These are phyloP conservation scores for Trematomus bernacchii DNA, from an alignment of 2,797 vertebrate genomes.

Conservation along the genomic window DNA sequence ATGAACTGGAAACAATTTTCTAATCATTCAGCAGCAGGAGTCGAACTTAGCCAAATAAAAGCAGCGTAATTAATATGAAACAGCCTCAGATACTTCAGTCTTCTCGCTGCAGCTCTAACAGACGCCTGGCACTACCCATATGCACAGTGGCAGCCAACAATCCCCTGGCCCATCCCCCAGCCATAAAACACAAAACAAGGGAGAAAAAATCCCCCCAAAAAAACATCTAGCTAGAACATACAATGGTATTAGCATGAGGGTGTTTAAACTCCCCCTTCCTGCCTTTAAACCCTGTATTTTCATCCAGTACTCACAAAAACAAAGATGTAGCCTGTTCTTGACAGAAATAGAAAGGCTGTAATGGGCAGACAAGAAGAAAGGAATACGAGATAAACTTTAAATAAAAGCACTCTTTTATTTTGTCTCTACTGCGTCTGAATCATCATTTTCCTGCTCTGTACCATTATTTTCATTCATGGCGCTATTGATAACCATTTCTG, in stretches of 20 bases:
- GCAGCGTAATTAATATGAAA: slow-evolving; percentile 87
- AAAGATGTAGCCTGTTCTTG: slow-evolving; percentile 27
- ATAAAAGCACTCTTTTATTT: slow-evolving; percentile 46
- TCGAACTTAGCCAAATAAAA: slow-evolving; percentile 88
- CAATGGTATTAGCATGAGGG: slow-evolving; percentile 53
- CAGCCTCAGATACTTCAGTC: slow-evolving; percentile 59
- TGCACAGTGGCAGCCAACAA: slow-evolving; percentile 43
- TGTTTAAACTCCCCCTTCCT: slow-evolving; percentile 41
- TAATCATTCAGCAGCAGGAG: slow-evolving; percentile 90
- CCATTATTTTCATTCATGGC: slow-evolving; percentile 70
- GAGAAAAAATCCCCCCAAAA: slow-evolving; percentile 33
- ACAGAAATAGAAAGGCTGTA: slow-evolving; percentile 19
- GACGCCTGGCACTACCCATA: slow-evolving; percentile 54
- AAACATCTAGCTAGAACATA: slow-evolving; percentile 58
- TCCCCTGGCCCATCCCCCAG: slow-evolving; percentile 54
- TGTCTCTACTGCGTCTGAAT: slow-evolving; percentile 33
- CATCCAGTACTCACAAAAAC: slow-evolving; percentile 36
- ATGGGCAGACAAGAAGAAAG: slow-evolving; percentile 17
- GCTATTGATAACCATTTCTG: slow-evolving; percentile 61
- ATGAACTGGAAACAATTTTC: slow-evolving; percentile 93
- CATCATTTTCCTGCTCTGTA: slow-evolving; percentile 38
- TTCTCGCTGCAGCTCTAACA: slow-evolving; percentile 54
- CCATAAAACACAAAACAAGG: slow-evolving; percentile 58
- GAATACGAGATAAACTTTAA: slow-evolving; percentile 31
- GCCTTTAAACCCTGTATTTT: slow-evolving; percentile 31